phyloP scores from a whole-genome alignment of 2,113 vertebrate species.

The Mustela nigripes region DNA sequence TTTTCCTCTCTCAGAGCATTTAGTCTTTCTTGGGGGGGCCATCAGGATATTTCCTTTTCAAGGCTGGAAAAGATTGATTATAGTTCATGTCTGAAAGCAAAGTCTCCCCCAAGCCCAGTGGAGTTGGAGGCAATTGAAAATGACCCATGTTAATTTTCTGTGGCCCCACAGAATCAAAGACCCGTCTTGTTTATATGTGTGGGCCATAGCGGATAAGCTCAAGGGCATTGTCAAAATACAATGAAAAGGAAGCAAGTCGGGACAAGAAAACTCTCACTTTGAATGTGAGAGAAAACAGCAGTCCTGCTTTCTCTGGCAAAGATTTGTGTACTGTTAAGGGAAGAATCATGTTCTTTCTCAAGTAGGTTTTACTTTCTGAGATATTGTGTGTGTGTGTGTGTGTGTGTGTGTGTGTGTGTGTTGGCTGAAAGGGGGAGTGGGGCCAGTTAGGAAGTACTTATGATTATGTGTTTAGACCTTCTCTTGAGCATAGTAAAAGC shows the following conservation, averaged over 20 bases:
- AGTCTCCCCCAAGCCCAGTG: not conserved
- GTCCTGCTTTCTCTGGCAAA: conserved; percentile 49
- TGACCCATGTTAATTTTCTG: not conserved
- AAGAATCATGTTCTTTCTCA: conserved; percentile 1
- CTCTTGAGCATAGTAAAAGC: not conserved
- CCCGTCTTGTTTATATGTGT: not conserved
- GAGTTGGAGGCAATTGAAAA: not conserved
- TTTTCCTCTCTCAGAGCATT: conserved; percentile 71
- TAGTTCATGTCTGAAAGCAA: conserved; percentile 51
- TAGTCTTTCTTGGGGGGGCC: conserved; percentile 68
- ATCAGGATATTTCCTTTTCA: conserved; percentile 78
- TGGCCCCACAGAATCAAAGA: not conserved
- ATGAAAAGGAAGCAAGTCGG: conserved; percentile 45
- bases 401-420: not conserved
- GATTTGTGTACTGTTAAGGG: not conserved
- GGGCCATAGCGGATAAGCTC: not conserved
- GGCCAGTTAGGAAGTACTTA: not conserved
- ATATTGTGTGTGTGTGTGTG: not conserved
- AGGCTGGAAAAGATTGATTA: conserved; percentile 75
- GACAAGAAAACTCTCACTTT: conserved; percentile 55
- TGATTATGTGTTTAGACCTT: not conserved
- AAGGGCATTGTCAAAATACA: conserved; percentile 32
- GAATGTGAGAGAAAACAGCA: conserved; percentile 16
- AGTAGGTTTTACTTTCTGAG: conserved; percentile 62
- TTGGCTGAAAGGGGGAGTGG: not conserved